phyloP scores from a whole-genome alignment of 2,113 vertebrate species.

The Sceloporus undulatus region DNA sequence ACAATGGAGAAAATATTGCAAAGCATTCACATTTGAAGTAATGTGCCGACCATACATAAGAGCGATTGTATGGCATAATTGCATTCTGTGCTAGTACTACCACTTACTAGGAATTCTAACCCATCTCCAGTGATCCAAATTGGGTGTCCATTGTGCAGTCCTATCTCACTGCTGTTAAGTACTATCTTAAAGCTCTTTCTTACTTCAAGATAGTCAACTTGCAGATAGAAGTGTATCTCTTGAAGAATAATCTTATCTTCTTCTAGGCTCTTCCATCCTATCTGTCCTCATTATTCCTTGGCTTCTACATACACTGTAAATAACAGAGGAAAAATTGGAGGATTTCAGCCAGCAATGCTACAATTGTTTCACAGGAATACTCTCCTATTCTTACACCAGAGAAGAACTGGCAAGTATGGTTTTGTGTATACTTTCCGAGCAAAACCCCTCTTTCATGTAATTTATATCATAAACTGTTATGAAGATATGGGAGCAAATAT shows the following conservation, averaged over 20 bases:
- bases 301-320: background rate
- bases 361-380: background rate
- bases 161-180: background rate
- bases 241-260: background rate
- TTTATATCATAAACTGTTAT: background rate
- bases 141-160: background rate
- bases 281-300: no score
- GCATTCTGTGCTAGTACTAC: no score
- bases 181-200: background rate
- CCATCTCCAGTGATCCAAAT: background rate
- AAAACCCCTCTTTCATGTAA: background rate
- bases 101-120: no score
- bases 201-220: no score
- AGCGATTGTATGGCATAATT: no score
- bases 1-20: background rate
- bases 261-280: no score
- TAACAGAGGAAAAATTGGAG: background rate
- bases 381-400: background rate
- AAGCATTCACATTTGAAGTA: no score
- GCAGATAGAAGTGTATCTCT: background rate
- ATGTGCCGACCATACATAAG: no score
- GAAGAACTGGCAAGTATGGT: background rate
- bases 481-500: background rate
- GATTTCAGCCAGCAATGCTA: background rate
- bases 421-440: background rate